Percentiles rank a stretch among this genome's conserved stretches.
phyloP scores from a whole-genome alignment of 2,113 vertebrate species.

The Hydropotes inermis region DNA sequence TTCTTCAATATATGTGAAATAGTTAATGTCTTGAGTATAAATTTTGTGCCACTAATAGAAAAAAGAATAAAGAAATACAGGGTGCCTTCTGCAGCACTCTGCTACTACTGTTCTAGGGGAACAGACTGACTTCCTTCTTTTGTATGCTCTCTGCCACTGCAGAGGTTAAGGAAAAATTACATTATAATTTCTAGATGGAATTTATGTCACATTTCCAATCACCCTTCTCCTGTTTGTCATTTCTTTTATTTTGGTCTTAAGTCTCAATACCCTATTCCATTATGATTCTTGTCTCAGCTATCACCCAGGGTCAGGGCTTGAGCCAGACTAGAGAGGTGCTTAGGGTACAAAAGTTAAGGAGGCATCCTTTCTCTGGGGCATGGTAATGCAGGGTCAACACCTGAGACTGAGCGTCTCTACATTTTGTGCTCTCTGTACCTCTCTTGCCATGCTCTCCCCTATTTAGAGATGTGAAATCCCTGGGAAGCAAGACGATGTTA shows the following conservation, averaged over 20 bases:
- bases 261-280: neutral
- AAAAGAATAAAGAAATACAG: neutral
- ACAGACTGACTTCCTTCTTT: neutral
- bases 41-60: neutral
- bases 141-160: rapidly evolving
- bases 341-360: neutral
- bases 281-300: neutral
- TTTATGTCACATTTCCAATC: neutral
- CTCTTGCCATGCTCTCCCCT: neutral
- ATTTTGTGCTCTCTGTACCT: neutral
- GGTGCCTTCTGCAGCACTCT: neutral
- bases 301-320: neutral
- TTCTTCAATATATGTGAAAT: neutral
- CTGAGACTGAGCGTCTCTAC: neutral
- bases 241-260: neutral
- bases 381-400: neutral
- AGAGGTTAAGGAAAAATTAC: neutral
- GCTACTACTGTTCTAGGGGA: neutral
- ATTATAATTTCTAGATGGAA: neutral
- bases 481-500: neutral
- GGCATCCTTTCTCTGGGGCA: neutral
- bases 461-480: neutral
- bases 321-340: neutral
- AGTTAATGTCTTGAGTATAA: neutral
- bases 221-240: neutral